A percentile compares a stretch with the other conserved stretches of the same genome.
phyloP scores from a whole-genome alignment of 2,888 invertebrate genomes.

The Drosophila meridiana region DNA sequence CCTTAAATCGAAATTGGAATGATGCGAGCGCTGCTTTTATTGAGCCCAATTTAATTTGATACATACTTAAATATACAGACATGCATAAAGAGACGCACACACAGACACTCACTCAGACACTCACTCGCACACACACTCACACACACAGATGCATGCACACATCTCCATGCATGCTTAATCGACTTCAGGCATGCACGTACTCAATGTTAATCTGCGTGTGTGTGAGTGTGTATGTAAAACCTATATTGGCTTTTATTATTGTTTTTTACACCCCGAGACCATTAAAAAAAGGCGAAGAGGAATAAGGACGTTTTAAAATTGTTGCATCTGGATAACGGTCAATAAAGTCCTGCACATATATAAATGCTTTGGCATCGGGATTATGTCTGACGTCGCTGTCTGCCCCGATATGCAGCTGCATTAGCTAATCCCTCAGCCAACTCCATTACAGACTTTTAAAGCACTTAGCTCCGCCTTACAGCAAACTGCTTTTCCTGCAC shows the following conservation, averaged over 20 bases:
- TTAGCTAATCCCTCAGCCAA: background rate
- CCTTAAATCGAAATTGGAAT: conserved; percentile 25
- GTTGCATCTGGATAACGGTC: background rate
- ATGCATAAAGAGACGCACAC: background rate
- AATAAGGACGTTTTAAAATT: conserved; percentile 1
- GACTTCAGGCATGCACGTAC: conserved; percentile 11
- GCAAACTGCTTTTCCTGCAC: conserved; percentile 1
- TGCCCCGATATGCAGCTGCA: background rate
- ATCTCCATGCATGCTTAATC: conserved; percentile 10
- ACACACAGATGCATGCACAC: background rate
- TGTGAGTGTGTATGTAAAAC: background rate
- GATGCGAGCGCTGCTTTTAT: conserved; percentile 50
- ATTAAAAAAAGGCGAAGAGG: conserved; percentile 3
- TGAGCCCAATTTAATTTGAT: conserved; percentile 59
- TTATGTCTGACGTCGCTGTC: too few species aligned
- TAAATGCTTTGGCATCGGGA: too few species aligned
- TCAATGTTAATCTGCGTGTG: conserved; percentile 19
- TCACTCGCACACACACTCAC: background rate
- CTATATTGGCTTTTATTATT: conserved; percentile 13
- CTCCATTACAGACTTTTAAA: too few species aligned
- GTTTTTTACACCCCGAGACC: conserved; percentile 8
- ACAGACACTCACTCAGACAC: background rate
- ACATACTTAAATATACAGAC: conserved; percentile 13
- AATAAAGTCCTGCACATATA: background rate
- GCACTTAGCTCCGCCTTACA: background rate